These are phyloP conservation scores for Nannobrachium achirus DNA, from an alignment of 2,113 vertebrate genomes.

Conservation along the genomic window DNA sequence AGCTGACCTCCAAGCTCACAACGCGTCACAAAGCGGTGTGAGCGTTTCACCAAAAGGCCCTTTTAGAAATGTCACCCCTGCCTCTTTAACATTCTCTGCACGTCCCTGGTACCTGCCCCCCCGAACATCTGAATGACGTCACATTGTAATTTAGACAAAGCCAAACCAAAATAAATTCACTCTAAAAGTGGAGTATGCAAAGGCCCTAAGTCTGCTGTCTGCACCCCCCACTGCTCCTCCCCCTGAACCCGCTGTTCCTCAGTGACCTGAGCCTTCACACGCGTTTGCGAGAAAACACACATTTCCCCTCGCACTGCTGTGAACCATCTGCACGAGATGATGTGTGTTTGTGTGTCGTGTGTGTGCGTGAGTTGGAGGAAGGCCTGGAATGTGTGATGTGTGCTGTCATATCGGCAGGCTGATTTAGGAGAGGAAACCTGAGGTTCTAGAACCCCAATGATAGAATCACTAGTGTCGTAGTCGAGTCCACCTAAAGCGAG, in stretches of 20 bases:
- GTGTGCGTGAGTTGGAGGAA: background rate
- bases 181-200: too few species aligned
- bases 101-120: too few species aligned
- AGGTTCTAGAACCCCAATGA: background rate
- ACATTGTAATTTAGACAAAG: too few species aligned
- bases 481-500: too few species aligned
- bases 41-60: too few species aligned
- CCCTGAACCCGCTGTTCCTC: conserved; percentile 11
- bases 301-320: conserved; percentile 54
- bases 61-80: too few species aligned
- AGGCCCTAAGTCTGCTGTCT: too few species aligned
- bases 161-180: too few species aligned
- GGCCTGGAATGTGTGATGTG: conserved; percentile 42
- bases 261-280: conserved; percentile 50
- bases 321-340: conserved; percentile 39
- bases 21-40: too few species aligned
- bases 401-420: conserved; percentile 29
- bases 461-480: background rate
- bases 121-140: too few species aligned
- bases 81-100: too few species aligned
- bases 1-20: too few species aligned
- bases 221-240: background rate
- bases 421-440: background rate
- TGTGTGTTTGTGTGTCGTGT: background rate
- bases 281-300: conserved; percentile 64